Conservation (phyloP, 2,888 invertebrate genomes). For the Limnephilus marmoratus region DNA sequence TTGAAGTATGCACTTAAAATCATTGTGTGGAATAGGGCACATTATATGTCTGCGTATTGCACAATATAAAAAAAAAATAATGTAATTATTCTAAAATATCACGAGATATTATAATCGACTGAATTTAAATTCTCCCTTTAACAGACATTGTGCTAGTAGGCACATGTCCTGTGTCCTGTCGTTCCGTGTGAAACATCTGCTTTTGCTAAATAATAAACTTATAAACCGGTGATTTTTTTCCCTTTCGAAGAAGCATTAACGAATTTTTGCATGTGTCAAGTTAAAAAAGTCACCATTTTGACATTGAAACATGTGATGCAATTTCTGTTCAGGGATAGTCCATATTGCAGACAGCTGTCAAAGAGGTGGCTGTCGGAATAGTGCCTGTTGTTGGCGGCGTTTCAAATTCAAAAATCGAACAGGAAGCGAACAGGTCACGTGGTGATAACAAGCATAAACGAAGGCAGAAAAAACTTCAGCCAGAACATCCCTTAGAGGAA, state of each 20-base stretch:
- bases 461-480: conserved; percentile 34
- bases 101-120: no score
- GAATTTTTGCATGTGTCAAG: conserved; percentile 43
- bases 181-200: conserved; percentile 20
- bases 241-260: conserved; percentile 43
- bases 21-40: no score
- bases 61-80: no score
- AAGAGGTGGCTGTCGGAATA: background rate
- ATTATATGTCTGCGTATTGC: no score
- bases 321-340: conserved; percentile 12
- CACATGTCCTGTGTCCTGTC: conserved; percentile 3
- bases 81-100: no score
- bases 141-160: background rate
- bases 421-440: conserved; percentile 51
- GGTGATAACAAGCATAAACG: conserved; percentile 21
- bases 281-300: conserved; percentile 42
- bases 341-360: conserved; percentile 51
- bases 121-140: background rate
- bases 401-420: conserved; percentile 34
- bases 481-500: conserved; percentile 21
- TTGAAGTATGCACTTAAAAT: no score
- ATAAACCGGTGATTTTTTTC: conserved; percentile 33
- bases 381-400: background rate
- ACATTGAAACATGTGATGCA: conserved; percentile 50
- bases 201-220: background rate